Evolutionary conservation across 2,888 invertebrate genomes (phyloP), one percentile per base, ranked within the genome.

Genomic region (Eledona agricola): DNA sequence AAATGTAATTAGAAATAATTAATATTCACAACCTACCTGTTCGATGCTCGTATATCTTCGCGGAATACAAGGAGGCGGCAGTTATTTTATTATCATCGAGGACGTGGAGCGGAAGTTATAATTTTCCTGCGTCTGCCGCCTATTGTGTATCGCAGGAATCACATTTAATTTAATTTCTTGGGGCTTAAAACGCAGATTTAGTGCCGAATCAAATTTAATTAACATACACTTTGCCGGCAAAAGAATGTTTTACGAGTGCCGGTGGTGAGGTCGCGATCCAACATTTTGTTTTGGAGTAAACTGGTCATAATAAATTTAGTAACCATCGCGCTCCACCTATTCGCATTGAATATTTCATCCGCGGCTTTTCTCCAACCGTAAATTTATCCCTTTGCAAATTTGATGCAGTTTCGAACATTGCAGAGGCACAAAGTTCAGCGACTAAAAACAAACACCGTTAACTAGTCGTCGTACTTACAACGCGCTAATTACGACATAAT

Each of bases 1-100:
- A 60, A 63, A 54, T 59, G 58, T 56, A 51, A 63, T 63, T 58
- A 63, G 29, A 20, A 38, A 50, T 52, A 52, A 52, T 52, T 52
- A 52, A 45, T 46, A 46, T 52, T 29, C 46, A 52, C 37, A 45
- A 51, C 43, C 42, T 51, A 35, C 43, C 51, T 43, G 45, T 42
- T 35, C 28, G 43, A 28, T 17, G 26, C 49, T 43, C 51, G 29
- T 51, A 51, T 22, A 51, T 51, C 28, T 29, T 28, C 17, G 5
- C 10, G 19, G 50, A 42, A 49, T 10, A 23, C 4, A 32, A 43
- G 46, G 20, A 25, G 35, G 20, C 17, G n/a, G 19, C 12, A 25
- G 46, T 46, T 34, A 26, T 46, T 25, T 46, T 46, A 46, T 46
- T 35, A 46, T 25, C 35, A 35, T 35, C 12, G 29, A 46, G 46